Evolutionary conservation across 2,797 vertebrate species (phyloP), one percentile per base, ranked within the genome.

Genomic region (Lophius americanus): DNA sequence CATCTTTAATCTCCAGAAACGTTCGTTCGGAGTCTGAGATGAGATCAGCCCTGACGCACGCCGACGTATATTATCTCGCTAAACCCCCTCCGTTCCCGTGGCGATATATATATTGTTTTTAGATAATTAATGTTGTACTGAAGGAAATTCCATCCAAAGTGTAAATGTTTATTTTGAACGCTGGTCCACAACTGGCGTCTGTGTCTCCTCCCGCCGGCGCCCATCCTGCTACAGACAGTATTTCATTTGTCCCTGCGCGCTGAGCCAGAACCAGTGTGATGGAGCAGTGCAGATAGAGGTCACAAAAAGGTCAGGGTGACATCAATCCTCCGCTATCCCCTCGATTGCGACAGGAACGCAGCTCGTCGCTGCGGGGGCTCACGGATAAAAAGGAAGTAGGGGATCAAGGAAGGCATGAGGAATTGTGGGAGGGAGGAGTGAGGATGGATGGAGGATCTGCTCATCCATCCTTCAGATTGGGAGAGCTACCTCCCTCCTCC

Each of bases 331-430:
- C 56, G 83, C 64, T 12, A 10, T 10, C 23, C 73, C 54, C 43
- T 10, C 7, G 12, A 42, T 61, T 4, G 48, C 8, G 14, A 68
- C 51, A 6, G 50, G 36, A 52, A 61, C 46, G 0, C 8, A 3
- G 61, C 53, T 61, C 7, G 3, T 60, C 62, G 79, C 72, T 7
- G 37, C 47, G 50, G n/a, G 70, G 43, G 23, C 42, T 68, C 3
- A 0, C 58, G 46, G 37, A 66, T 69, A 62, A 68, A 64, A 79
- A 70, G 58, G 62, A 82, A 82, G 75, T 68, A 81, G 68, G 76
- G 78, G 71, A 71, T 60, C 39, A 42, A 84, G 73, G 78, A 84
- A 87, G 81, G 79, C 70, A 64, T 73, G 77, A 84, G 76, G 82
- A 85, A 47, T 64, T 58, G 65, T 57, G 44, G 54, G 68, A 68